A percentile compares a stretch with the other conserved stretches of the same genome.
Conservation (phyloP, 2,797 vertebrate species). For the Antrozous pallidus region DNA sequence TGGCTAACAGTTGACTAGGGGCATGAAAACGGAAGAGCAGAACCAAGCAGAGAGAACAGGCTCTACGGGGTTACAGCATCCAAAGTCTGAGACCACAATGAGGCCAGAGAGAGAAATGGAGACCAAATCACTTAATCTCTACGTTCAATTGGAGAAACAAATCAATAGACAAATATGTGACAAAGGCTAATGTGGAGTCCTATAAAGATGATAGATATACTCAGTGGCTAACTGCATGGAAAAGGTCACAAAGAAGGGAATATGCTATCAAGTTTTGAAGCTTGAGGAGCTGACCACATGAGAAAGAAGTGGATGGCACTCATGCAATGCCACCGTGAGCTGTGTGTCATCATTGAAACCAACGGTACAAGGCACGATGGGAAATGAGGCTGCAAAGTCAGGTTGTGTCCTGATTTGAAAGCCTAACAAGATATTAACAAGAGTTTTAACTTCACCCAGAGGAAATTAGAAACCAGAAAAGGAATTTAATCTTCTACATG, state of each 20-base stretch:
- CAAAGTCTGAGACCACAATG: not conserved
- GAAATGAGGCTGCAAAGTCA: too few relatives aligned
- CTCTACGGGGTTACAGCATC: fast-evolving
- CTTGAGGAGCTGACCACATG: not conserved
- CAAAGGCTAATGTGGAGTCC: not conserved
- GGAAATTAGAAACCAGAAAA: not conserved
- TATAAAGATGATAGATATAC: not conserved
- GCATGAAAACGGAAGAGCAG: not conserved
- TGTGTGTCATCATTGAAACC: fast-evolving
- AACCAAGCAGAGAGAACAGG: not conserved
- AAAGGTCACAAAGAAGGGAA: not conserved
- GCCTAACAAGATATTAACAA: not conserved
- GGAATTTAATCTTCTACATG: not conserved
- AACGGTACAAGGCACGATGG: fast-evolving
- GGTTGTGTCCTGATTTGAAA: not conserved
- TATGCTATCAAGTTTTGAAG: not conserved
- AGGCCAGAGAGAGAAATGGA: not conserved
- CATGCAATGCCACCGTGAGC: fast-evolving
- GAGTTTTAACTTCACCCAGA: not conserved
- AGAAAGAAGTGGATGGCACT: not conserved
- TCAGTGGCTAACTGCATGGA: not conserved
- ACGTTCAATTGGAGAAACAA: not conserved
- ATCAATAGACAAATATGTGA: not conserved
- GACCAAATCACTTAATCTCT: not conserved
- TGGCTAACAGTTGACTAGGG: not conserved